phyloP scores from a whole-genome alignment of 2,113 vertebrate species.

The Eurystomus gularis region DNA sequence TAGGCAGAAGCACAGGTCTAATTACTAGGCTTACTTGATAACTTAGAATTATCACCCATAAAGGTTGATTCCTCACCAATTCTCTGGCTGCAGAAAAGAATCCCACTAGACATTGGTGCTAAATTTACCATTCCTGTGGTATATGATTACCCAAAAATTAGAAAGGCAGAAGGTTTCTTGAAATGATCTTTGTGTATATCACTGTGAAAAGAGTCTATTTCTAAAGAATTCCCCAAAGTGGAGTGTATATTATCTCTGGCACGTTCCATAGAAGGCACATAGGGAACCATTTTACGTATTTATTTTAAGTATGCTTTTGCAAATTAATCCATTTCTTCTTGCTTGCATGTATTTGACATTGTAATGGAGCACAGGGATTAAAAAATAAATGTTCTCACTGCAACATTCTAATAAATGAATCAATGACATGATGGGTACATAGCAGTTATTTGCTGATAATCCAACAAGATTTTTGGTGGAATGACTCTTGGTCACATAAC shows the following conservation, averaged over 20 bases:
- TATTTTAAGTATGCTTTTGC: not conserved
- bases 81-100: not conserved
- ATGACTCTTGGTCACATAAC: not conserved
- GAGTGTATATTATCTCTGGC: not conserved
- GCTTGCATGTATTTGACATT: not conserved
- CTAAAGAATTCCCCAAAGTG: not conserved
- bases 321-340: not conserved
- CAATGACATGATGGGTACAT: rapidly evolving
- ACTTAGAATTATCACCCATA: not conserved
- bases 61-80: not conserved
- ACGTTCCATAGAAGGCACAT: not conserved
- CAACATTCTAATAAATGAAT: not conserved
- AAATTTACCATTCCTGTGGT: not conserved
- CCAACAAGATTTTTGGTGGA: not conserved
- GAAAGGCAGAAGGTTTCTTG: not conserved
- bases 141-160: not conserved
- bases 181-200: not conserved
- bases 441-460: not conserved
- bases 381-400: not conserved
- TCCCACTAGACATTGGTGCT: not conserved
- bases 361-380: not conserved
- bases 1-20: slow-evolving; percentile 18
- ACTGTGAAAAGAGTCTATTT: not conserved
- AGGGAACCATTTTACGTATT: not conserved
- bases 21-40: slow-evolving; percentile 20